These are phyloP conservation scores for Ariolimax columbianus DNA, from an alignment of 2,888 invertebrate species.

Conservation along the genomic window DNA sequence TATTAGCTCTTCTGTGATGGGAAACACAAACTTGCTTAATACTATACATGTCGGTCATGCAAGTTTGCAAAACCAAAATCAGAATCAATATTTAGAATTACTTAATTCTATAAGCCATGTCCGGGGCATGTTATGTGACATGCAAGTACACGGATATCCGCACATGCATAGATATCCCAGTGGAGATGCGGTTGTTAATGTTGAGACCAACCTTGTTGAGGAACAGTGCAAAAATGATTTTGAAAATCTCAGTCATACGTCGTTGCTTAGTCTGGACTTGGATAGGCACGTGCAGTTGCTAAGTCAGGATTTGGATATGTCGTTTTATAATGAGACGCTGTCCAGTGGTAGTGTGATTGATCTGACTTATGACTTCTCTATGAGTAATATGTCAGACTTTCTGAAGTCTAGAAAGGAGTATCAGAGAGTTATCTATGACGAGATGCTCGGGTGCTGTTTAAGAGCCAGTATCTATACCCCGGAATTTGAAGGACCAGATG, in stretches of 20 bases:
- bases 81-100: not conserved
- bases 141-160: not conserved
- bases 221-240: not conserved
- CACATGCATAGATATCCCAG: too few species aligned
- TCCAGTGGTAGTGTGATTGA: not conserved
- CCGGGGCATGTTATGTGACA: not conserved
- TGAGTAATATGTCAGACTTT: not conserved
- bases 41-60: too few species aligned
- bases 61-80: not conserved
- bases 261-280: too few species aligned
- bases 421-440: not conserved
- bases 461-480: constrained; percentile 12
- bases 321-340: not conserved
- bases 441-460: constrained; percentile 24
- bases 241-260: not conserved
- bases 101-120: not conserved
- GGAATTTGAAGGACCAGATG: not conserved
- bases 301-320: not conserved
- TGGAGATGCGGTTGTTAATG: too few species aligned
- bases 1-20: not conserved
- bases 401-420: not conserved
- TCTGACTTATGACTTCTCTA: not conserved
- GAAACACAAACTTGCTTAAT: not conserved
- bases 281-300: not conserved
- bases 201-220: too few species aligned